These are phyloP conservation scores for Eutrigla gurnardus DNA, from an alignment of 2,797 vertebrate species.

Conservation along the genomic window DNA sequence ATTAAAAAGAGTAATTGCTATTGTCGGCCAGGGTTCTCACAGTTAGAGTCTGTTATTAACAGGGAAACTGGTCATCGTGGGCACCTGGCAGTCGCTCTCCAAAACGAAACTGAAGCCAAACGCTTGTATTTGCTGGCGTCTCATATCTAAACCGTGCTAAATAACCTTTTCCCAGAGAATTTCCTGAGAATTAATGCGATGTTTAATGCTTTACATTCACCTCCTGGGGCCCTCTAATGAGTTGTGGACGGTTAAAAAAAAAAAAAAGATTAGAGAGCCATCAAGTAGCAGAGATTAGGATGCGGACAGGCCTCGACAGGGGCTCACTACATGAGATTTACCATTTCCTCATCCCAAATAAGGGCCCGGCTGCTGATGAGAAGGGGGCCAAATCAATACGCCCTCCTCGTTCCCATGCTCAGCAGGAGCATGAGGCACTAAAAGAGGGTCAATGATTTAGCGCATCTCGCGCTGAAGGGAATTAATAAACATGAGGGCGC, in stretches of 20 bases:
- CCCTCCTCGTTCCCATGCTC: slow-evolving; percentile 76
- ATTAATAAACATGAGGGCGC: slow-evolving; percentile 80
- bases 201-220: slow-evolving; percentile 56
- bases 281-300: slow-evolving; percentile 73
- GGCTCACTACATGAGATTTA: slow-evolving; percentile 74
- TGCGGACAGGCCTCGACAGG: slow-evolving; percentile 71
- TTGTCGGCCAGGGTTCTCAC: neutral
- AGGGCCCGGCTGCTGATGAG: slow-evolving; percentile 72
- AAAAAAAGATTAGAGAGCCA: slow-evolving; percentile 72
- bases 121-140: neutral
- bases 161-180: slow-evolving; percentile 19
- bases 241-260: slow-evolving; percentile 44
- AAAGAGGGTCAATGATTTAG: slow-evolving; percentile 80
- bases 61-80: neutral
- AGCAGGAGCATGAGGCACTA: slow-evolving; percentile 58
- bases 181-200: slow-evolving; percentile 40
- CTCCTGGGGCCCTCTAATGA: slow-evolving; percentile 56
- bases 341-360: slow-evolving; percentile 71
- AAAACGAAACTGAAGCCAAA: slow-evolving; percentile 7
- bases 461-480: slow-evolving; percentile 56
- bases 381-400: slow-evolving; percentile 78
- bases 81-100: neutral
- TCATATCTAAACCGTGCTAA: slow-evolving; percentile 24
- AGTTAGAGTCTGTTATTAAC: neutral
- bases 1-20: slow-evolving; percentile 1